Percentiles rank a stretch among this genome's conserved stretches.
Evolutionary conservation across 2,888 invertebrate species (phyloP).

Genomic region (Ellobium chinense): DNA sequence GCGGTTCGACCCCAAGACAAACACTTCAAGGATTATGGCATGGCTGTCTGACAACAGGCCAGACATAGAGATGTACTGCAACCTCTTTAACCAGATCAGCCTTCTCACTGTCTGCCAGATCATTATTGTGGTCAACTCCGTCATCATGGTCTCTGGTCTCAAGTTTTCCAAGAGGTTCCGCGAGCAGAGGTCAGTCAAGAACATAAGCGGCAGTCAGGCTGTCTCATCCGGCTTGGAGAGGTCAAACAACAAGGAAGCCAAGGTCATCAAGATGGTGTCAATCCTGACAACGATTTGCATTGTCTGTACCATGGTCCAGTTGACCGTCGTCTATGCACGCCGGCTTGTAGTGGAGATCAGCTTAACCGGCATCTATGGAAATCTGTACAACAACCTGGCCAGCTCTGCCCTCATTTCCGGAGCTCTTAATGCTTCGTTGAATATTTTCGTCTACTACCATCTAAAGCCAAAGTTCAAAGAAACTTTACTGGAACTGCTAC

Average conservation of each 20-base stretch:
- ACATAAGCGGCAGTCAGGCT: not conserved
- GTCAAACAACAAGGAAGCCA: not conserved
- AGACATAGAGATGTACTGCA: not conserved
- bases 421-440: not conserved
- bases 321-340: not conserved
- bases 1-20: not conserved
- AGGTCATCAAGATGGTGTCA: not conserved
- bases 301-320: not conserved
- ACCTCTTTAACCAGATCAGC: not conserved
- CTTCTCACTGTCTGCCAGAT: not conserved
- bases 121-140: not conserved
- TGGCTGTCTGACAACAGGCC: not conserved
- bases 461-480: not conserved
- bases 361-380: not conserved
- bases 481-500: not conserved
- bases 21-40: not conserved
- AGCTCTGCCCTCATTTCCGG: not conserved
- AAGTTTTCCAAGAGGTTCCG: not conserved
- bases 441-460: not conserved
- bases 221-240: not conserved
- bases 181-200: not conserved
- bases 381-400: not conserved
- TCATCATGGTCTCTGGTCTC: not conserved
- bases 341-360: not conserved
- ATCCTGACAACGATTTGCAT: not conserved